Conservation (phyloP, 2,797 vertebrate species). For the Xerus rutilus region DNA sequence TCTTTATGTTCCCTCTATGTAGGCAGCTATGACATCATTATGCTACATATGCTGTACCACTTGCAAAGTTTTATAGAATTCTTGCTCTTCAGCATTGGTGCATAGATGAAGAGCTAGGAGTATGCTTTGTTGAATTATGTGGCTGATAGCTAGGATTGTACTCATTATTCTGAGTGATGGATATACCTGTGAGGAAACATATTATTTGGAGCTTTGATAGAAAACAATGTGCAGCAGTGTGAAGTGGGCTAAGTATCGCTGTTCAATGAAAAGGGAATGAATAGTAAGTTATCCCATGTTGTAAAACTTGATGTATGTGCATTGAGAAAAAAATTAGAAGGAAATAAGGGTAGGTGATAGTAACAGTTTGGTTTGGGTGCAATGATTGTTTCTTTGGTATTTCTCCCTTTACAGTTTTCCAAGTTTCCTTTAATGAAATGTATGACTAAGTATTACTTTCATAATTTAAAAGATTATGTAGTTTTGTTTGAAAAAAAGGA, state of each 20-base stretch:
- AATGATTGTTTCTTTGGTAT: conserved; percentile 5
- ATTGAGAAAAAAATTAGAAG: conserved; percentile 15
- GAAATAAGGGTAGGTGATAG: neutral
- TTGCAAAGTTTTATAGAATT: conserved; percentile 48
- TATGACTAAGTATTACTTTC: neutral
- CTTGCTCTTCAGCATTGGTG: neutral
- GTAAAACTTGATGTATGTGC: neutral
- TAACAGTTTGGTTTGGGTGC: neutral
- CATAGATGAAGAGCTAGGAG: neutral
- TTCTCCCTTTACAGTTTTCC: neutral
- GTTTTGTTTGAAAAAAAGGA: neutral
- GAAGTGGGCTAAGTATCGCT: neutral
- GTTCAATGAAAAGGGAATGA: conserved; percentile 15
- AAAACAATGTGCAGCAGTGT: neutral
- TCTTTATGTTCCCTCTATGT: neutral
- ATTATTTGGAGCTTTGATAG: conserved; percentile 30
- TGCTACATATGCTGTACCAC: neutral
- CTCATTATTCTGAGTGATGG: neutral
- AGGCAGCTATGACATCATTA: neutral
- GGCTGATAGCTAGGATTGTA: neutral
- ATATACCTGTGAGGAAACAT: neutral
- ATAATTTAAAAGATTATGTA: conserved; percentile 21
- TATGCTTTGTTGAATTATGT: conserved; percentile 20
- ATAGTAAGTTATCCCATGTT: neutral
- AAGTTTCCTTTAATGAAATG: neutral